These are phyloP conservation scores for Isichthys henryi DNA, from an alignment of 2,113 vertebrate species.

Conservation along the genomic window DNA sequence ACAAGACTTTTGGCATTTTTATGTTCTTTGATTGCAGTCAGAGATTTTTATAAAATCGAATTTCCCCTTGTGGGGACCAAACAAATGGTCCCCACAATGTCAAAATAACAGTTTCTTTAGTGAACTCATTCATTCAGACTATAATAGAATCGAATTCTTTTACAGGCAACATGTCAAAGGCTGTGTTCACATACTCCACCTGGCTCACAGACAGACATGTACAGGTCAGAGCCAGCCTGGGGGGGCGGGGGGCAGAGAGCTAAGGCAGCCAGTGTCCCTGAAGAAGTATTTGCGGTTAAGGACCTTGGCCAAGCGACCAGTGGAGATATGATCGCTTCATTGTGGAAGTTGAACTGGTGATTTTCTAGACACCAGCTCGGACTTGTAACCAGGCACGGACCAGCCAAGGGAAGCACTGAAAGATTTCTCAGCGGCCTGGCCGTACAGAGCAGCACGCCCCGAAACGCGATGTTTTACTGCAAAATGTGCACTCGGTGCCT, in stretches of 20 bases:
- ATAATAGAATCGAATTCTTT: not conserved
- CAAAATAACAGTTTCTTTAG: not conserved
- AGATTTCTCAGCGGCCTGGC: not conserved
- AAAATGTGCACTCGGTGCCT: not conserved
- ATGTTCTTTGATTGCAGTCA: too few relatives aligned
- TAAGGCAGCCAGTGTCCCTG: not conserved
- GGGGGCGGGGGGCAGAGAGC: not conserved
- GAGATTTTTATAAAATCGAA: too few relatives aligned
- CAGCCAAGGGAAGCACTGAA: not conserved
- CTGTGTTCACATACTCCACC: not conserved
- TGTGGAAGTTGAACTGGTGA: not conserved
- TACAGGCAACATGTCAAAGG: not conserved
- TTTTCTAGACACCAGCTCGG: not conserved
- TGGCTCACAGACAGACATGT: not conserved
- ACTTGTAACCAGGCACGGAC: not conserved
- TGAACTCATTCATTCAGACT: not conserved
- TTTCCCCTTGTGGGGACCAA: too few relatives aligned
- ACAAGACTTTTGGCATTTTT: too few relatives aligned
- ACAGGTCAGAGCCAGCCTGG: not conserved
- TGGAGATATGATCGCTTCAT: not conserved
- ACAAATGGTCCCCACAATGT: too few relatives aligned
- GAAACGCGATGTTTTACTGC: not conserved
- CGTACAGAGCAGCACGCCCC: not conserved
- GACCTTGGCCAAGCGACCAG: not conserved
- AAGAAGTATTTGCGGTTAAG: not conserved